Evolutionary conservation across 2,888 invertebrate genomes (phyloP).

Genomic region (Drosophila bunnanda): DNA sequence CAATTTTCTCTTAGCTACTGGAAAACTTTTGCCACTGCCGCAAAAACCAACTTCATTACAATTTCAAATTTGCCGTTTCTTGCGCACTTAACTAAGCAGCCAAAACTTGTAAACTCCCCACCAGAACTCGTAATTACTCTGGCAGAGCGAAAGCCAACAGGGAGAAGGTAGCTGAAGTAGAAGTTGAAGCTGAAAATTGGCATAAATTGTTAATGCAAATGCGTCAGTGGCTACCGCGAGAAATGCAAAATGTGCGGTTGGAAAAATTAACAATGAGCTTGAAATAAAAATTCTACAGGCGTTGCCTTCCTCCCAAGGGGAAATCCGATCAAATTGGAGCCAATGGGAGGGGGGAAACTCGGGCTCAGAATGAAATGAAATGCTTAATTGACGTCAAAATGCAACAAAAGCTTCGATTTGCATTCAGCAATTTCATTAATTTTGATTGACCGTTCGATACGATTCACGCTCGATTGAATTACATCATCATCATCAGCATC

Average conservation of each 20-base stretch:
- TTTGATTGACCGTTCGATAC: slow-evolving; percentile 51
- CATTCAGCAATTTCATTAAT: slow-evolving; percentile 49
- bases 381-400: slow-evolving; percentile 53
- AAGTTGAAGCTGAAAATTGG: slow-evolving; percentile 41
- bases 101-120: slow-evolving; percentile 37
- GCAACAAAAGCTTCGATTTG: slow-evolving; percentile 52
- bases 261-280: slow-evolving; percentile 21
- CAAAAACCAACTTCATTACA: slow-evolving; percentile 63
- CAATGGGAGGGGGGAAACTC: not conserved
- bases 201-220: slow-evolving; percentile 73
- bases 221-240: slow-evolving; percentile 9
- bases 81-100: slow-evolving; percentile 48
- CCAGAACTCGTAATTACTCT: slow-evolving; percentile 57
- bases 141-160: slow-evolving; percentile 22
- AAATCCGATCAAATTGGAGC: slow-evolving; percentile 12
- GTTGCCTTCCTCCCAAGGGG: slow-evolving; percentile 11
- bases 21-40: slow-evolving; percentile 26
- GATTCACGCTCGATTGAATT: slow-evolving; percentile 37
- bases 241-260: slow-evolving; percentile 25
- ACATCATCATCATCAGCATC: slow-evolving; percentile 3
- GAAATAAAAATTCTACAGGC: slow-evolving; percentile 36
- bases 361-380: slow-evolving; percentile 34
- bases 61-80: slow-evolving; percentile 72
- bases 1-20: slow-evolving; percentile 53
- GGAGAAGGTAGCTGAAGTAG: slow-evolving; percentile 12